A percentile compares a stretch with the other conserved stretches of the same genome.
phyloP scores from a whole-genome alignment of 1,140 invertebrate species.

The Scaptomyza pallida region DNA sequence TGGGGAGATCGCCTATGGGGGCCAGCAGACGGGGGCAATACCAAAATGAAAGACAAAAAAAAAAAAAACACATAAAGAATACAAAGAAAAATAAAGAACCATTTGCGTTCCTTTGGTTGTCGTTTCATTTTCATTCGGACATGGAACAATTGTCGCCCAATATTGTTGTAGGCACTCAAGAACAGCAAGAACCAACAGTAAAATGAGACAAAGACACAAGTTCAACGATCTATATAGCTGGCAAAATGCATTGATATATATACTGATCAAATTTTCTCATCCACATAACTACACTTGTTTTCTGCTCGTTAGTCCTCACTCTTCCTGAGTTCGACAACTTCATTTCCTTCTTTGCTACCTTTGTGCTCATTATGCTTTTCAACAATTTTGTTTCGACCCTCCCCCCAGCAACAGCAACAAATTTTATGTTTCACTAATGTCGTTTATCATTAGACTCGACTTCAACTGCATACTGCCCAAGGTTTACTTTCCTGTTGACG shows the following conservation, averaged over 20 bases:
- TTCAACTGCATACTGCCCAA: slow-evolving; percentile 21
- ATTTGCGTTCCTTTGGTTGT: slow-evolving; percentile 36
- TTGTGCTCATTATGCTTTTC: slow-evolving; percentile 47
- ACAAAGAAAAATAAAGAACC: slow-evolving; percentile 17
- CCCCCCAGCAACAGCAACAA: slow-evolving; percentile 1
- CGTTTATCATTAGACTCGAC: slow-evolving; percentile 75
- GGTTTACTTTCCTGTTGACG: slow-evolving; percentile 75
- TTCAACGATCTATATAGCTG: slow-evolving; percentile 54
- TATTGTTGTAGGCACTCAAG: slow-evolving; percentile 27
- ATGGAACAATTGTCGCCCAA: slow-evolving; percentile 58
- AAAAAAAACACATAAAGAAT: neutral
- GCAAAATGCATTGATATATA: neutral
- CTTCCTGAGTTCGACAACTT: slow-evolving; percentile 48
- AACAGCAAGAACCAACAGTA: slow-evolving; percentile 40
- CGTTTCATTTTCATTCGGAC: slow-evolving; percentile 43
- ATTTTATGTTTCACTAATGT: slow-evolving; percentile 58
- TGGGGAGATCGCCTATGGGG: slow-evolving; percentile 21
- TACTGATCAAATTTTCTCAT: no score
- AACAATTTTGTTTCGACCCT: neutral
- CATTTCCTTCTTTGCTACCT: slow-evolving; percentile 43
- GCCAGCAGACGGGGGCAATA: slow-evolving; percentile 35
- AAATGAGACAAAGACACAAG: slow-evolving; percentile 47
- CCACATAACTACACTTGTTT: slow-evolving; percentile 10
- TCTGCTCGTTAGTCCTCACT: slow-evolving; percentile 10
- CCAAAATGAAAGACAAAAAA: slow-evolving; percentile 25